Evolutionary conservation across 2,797 vertebrate genomes (phyloP), one percentile per base, ranked within the genome.

Genomic region (Borostomias antarcticus): DNA sequence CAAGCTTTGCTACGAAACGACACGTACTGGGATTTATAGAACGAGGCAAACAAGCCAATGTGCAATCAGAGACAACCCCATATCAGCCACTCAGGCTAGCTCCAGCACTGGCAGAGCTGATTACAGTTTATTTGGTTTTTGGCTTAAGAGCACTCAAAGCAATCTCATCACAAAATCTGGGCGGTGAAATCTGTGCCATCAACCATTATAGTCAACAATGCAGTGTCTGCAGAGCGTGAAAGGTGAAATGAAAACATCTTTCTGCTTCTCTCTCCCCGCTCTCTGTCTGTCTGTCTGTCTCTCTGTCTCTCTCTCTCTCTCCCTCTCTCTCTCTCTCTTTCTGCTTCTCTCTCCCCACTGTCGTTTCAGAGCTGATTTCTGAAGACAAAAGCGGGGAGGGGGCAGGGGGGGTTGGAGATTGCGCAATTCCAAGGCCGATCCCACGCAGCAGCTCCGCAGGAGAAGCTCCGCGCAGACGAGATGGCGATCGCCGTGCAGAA

Each of bases 401-500:
- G n/a, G n/a, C n/a, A n/a, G n/a, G n/a, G n/a, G n/a, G n/a, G n/a
- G n/a, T n/a, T n/a, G n/a, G n/a, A n/a, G n/a, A n/a, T n/a, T n/a
- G n/a, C n/a, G n/a, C n/a, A n/a, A n/a, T n/a, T n/a, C n/a, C n/a
- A n/a, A n/a, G n/a, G n/a, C n/a, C n/a, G n/a, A n/a, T n/a, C n/a
- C n/a, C n/a, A n/a, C n/a, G n/a, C n/a, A n/a, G n/a, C n/a, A n/a
- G n/a, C n/a, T n/a, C n/a, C n/a, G n/a, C n/a, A n/a, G n/a, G n/a
- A n/a, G n/a, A n/a, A n/a, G n/a, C n/a, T n/a, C n/a, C n/a, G n/a
- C n/a, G n/a, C n/a, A n/a, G n/a, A n/a, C n/a, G 72, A 62, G 54
- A 96, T 96, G 95, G 90, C 79, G 19, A 85, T 95, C 57, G 81
- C 68, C 0, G 62, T 96, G 64, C 94, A 94, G 78, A 95, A 95